phyloP scores from a whole-genome alignment of 2,797 vertebrate genomes.

The Moxostoma hubbsi region DNA sequence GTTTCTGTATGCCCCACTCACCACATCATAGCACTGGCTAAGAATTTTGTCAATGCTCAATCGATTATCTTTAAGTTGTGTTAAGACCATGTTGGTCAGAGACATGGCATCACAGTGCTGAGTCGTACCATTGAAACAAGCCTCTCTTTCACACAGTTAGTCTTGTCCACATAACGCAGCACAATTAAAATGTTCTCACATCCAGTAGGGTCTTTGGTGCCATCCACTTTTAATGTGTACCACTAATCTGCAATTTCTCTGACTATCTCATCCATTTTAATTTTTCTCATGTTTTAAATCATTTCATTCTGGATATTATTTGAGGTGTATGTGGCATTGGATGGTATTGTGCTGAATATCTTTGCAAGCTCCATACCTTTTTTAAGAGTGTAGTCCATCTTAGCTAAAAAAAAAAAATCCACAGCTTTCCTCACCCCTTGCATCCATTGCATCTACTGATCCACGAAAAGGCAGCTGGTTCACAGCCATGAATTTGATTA shows the following conservation, averaged over 20 bases:
- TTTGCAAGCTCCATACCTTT: neutral
- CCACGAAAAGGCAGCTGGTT: no score
- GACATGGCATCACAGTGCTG: neutral
- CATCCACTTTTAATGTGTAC: neutral
- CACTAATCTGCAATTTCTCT: neutral
- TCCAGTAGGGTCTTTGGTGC: neutral
- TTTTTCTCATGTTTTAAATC: neutral
- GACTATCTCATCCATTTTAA: neutral
- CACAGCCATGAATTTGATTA: no score
- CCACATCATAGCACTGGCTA: no score
- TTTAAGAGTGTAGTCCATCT: no score
- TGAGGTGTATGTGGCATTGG: neutral
- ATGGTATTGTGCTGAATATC: neutral
- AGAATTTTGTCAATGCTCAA: no score
- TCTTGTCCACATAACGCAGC: neutral
- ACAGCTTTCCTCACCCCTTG: no score
- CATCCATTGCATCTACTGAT: no score
- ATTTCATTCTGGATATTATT: neutral
- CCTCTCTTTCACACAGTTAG: constrained; percentile 1
- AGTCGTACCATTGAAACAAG: neutral
- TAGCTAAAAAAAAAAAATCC: no score
- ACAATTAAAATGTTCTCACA: neutral
- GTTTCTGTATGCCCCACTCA: no score
- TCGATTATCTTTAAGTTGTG: neutral
- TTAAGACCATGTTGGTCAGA: neutral